Base-by-base conservation (phyloP, 2,797 vertebrate genomes). In the Paedocypris micromegethes region DNA sequence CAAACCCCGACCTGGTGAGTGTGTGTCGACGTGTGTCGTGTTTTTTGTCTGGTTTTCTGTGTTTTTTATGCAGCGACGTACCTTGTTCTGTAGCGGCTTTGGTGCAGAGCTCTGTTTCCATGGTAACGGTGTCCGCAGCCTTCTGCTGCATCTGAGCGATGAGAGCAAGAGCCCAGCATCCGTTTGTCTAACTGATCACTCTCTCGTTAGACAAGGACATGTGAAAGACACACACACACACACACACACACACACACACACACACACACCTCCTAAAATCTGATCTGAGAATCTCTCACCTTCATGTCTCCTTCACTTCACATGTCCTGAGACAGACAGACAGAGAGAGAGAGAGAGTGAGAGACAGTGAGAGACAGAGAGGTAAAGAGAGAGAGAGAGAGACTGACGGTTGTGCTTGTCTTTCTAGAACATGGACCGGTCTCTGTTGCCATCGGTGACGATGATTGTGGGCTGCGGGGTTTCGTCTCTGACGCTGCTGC, bases 381-480 rank as follows among this genome's bases (percentile, higher is more conserved):
- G 67, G n/a, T n/a, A 68, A 46, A 55, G 58, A 59, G 3, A 37
- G 53, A 54, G 55, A 44, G 57, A 41, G 53, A 56, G 40, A 40
- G 44, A 9, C 55, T 57, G 62, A 66, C 69, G 45, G 72, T 7
- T n/a, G 45, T 4, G 9, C 84, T 56, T 72, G 63, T 79, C 71
- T 62, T 81, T 60, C 77, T 67, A 99, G 97, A 94, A 89, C 88
- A 93, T 98, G 92, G 97, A 99, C 84, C 96, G 96, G 84, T 84
- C 88, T 60, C 84, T 90, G 44, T 90, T 95, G 73, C 97, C 96
- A 0, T 99, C 97, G 6, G 97, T 99, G 86, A 97, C 97, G 0
- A 91, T 99, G 88, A 97, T 99, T 63, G 96, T 99, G 68, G 97
- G 97, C 90, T 99, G 97, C 52, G 96, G 96, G 72, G 96, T 99